These are phyloP conservation scores for Whitmania pigra DNA, from an alignment of 1,140 invertebrate species.

Conservation along the genomic window DNA sequence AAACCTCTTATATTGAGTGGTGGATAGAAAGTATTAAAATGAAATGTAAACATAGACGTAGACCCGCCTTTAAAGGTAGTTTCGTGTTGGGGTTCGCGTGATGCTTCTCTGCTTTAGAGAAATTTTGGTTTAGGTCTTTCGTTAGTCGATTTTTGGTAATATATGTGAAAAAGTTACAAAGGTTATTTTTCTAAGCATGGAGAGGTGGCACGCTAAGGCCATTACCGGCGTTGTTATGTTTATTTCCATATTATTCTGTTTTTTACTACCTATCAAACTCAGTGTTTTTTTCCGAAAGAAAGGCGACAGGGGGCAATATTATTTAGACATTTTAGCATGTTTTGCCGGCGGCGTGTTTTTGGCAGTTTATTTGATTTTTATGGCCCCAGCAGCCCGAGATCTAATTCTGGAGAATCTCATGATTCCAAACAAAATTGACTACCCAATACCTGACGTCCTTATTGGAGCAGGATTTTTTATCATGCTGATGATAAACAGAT, in stretches of 20 bases:
- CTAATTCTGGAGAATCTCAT: slow-evolving; percentile 31
- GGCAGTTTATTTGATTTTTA: slow-evolving; percentile 47
- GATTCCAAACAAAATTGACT: slow-evolving; percentile 18
- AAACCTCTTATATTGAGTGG: too few relatives aligned
- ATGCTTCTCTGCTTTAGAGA: too few relatives aligned
- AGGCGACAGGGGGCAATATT: slow-evolving; percentile 18
- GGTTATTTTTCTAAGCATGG: neutral
- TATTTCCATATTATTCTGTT: slow-evolving; percentile 13
- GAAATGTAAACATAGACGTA: too few relatives aligned
- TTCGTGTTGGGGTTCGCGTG: too few relatives aligned
- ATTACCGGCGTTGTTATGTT: slow-evolving; percentile 18
- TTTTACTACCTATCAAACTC: slow-evolving; percentile 16
- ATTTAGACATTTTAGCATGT: slow-evolving; percentile 29
- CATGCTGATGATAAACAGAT: slow-evolving; percentile 16
- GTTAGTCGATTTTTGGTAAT: too few relatives aligned
- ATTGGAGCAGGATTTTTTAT: slow-evolving; percentile 25
- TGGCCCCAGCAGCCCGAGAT: slow-evolving; percentile 47
- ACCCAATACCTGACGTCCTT: slow-evolving; percentile 22
- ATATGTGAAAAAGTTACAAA: too few relatives aligned
- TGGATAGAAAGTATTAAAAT: too few relatives aligned
- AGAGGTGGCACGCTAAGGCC: slow-evolving; percentile 16
- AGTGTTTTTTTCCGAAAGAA: slow-evolving; percentile 9
- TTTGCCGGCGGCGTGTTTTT: slow-evolving; percentile 52
- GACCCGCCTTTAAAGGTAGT: too few relatives aligned
- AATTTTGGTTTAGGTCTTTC: too few relatives aligned